Percentiles rank a stretch among this genome's conserved stretches.
phyloP scores from a whole-genome alignment of 2,888 invertebrate genomes.

The Andrena praecox region DNA sequence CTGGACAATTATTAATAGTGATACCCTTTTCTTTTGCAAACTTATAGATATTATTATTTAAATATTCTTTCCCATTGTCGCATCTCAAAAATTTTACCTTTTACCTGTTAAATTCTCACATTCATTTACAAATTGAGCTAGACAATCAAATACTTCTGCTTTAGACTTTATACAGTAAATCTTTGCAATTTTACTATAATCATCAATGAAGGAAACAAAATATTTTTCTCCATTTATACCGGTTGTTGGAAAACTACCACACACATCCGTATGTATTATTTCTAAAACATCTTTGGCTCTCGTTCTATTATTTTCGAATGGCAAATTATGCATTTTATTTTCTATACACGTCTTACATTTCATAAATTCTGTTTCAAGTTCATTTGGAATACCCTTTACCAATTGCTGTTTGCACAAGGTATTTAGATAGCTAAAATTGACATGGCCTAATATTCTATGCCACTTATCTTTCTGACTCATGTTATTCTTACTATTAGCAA shows the following conservation, averaged over 20 bases:
- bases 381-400: constrained; percentile 55
- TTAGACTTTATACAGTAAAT: not conserved
- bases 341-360: constrained; percentile 64
- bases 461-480: constrained; percentile 63
- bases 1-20: no score
- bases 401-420: constrained; percentile 59
- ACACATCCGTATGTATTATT: not conserved
- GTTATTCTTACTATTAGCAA: not conserved
- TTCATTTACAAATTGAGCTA: not conserved
- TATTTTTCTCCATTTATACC: constrained; percentile 1
- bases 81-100: no score
- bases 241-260: not conserved
- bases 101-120: not conserved
- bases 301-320: constrained; percentile 3
- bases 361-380: constrained; percentile 58
- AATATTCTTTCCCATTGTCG: no score
- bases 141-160: not conserved
- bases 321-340: constrained; percentile 49
- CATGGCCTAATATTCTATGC: constrained; percentile 67
- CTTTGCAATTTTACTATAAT: not conserved
- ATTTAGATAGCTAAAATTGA: constrained; percentile 67
- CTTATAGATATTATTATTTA: no score
- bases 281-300: not conserved
- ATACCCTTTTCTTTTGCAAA: no score
- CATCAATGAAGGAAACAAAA: not conserved